phyloP scores from a whole-genome alignment of 2,797 vertebrate genomes.

The Tarsius wallacei region DNA sequence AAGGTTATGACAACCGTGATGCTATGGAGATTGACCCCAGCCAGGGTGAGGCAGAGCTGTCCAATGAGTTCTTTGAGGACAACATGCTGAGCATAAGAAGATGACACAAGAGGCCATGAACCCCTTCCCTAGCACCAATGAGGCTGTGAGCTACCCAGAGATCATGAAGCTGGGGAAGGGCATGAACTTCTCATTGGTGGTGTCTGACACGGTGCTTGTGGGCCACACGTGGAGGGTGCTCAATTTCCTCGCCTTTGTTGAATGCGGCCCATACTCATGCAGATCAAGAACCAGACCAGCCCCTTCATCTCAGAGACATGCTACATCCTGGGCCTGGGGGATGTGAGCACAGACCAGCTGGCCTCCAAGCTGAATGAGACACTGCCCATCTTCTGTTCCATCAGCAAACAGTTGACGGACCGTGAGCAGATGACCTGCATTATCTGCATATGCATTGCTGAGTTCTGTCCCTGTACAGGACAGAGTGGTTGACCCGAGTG shows the following conservation, averaged over 20 bases:
- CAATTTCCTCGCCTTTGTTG: too few relatives aligned
- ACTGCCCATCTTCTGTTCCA: constrained; percentile 95
- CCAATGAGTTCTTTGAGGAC: constrained; percentile 96
- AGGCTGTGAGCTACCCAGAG: constrained; percentile 96
- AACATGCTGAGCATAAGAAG: constrained; percentile 97
- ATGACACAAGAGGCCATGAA: constrained; percentile 98
- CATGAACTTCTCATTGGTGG: constrained; percentile 97
- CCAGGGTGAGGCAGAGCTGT: constrained; percentile 95
- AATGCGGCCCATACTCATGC: constrained; percentile 78
- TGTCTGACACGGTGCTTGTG: constrained; percentile 95
- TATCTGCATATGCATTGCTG: constrained; percentile 96
- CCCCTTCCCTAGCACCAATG: constrained; percentile 95
- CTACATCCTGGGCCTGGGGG: constrained; percentile 96
- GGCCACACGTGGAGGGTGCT: too few relatives aligned
- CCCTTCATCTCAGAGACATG: constrained; percentile 98
- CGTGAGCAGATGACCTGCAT: constrained; percentile 95
- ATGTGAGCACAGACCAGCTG: constrained; percentile 96
- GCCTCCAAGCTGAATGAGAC: constrained; percentile 97
- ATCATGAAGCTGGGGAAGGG: constrained; percentile 97
- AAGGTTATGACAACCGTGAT: constrained; percentile 97
- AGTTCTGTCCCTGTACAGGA: constrained; percentile 97
- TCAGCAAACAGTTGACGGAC: constrained; percentile 97
- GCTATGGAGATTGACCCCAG: constrained; percentile 98
- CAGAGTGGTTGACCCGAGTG: constrained; percentile 96
- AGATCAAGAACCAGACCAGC: constrained; percentile 98